phyloP scores from a whole-genome alignment of 2,797 vertebrate genomes.

The Lagocephalus sceleratus region DNA sequence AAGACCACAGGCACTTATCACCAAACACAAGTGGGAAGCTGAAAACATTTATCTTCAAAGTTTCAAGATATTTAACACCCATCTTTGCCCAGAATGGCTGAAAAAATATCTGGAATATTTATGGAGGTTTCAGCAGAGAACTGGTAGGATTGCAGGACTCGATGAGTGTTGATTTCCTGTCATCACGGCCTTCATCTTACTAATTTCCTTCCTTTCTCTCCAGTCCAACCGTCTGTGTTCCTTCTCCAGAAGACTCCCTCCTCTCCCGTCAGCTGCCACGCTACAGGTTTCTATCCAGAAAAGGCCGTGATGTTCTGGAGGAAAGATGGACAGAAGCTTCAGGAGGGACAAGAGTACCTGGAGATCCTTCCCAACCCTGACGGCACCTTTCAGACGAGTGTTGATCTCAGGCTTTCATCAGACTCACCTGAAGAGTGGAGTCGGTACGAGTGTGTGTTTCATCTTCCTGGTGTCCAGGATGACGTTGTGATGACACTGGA shows the following conservation, averaged over 20 bases:
- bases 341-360: background rate
- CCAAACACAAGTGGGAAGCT: background rate
- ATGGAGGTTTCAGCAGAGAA: background rate
- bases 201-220: background rate
- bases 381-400: conserved; percentile 37
- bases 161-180: background rate
- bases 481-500: conserved; percentile 1
- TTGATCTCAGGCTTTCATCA: conserved; percentile 12
- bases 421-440: conserved; percentile 13
- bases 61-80: background rate
- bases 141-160: background rate
- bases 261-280: conserved; percentile 40
- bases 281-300: conserved; percentile 53
- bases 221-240: conserved; percentile 7
- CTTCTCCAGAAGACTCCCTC: conserved; percentile 23
- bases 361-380: conserved; percentile 30
- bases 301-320: conserved; percentile 10
- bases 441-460: conserved; percentile 8
- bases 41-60: background rate
- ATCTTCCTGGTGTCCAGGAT: background rate
- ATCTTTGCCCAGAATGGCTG: background rate
- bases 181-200: background rate
- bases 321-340: conserved; percentile 17
- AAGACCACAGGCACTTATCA: background rate
- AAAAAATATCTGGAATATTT: background rate